Base-by-base conservation (phyloP, 2,113 vertebrate genomes). In the Upupa epops region DNA sequence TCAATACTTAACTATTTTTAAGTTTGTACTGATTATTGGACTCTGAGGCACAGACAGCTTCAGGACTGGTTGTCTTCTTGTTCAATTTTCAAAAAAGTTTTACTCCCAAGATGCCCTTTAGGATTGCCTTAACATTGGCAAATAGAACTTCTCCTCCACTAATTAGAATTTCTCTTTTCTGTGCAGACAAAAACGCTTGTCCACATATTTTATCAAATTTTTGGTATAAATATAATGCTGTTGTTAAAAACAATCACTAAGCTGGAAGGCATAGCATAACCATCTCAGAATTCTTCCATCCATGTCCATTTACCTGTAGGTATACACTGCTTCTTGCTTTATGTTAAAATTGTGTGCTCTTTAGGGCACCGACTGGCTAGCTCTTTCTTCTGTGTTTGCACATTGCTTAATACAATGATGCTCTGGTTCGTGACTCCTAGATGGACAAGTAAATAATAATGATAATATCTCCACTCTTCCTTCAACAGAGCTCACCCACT, bases 401-500 rank as follows among this genome's bases (percentile, higher is more conserved):
- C 92, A 36, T 84, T 90, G 59, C 63, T 78, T 90, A 92, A 88
- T 93, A 89, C 90, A 72, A 5, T 69, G 83, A 58, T 88, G 90
- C 84, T 83, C 86, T 93, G 66, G 83, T 88, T 91, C 77, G 3
- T 70, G 93, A 92, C 92, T 95, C 83, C 83, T 94, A 46, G 59
- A 9, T 92, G 86, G 95, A 95, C 93, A 92, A 92, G 88, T 88
- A 96, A 90, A 94, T 94, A 94, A 94, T 94, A 93, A 95, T 81
- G 90, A 94, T 90, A 95, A 94, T 95, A 94, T 88, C 86, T 95
- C 55, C 68, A 82, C 88, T 95, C 70, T 90, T 92, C 77, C 55
- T 92, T 95, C 92, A 88, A 82, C 80, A 82, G 93, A 93, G 74
- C 88, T 96, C 83, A 87, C 93, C 93, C 83, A 93, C 93, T 84